A percentile compares a stretch with the other conserved stretches of the same genome.
These are phyloP conservation scores for Notiomystis cincta DNA, from an alignment of 2,113 vertebrate genomes.

Conservation along the genomic window DNA sequence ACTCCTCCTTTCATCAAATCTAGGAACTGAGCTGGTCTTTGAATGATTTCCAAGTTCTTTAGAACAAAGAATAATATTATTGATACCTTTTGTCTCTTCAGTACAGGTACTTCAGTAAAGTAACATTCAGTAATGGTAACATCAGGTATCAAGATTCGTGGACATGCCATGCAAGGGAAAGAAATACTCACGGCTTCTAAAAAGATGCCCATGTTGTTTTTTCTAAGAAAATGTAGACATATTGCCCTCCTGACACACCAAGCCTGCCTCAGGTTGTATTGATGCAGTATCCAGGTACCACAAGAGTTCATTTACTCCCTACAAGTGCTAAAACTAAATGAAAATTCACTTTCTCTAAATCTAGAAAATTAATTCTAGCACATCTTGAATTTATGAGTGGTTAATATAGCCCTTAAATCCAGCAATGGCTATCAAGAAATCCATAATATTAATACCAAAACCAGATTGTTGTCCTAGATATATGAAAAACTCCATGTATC, in stretches of 20 bases:
- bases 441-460: neutral
- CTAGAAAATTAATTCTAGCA: neutral
- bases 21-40: neutral
- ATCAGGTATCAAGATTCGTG: neutral
- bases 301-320: neutral
- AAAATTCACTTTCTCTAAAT: neutral
- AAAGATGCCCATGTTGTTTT: neutral
- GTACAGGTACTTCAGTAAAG: neutral
- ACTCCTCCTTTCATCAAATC: neutral
- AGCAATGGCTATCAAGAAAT: neutral
- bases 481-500: neutral
- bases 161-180: neutral
- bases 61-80: neutral
- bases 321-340: neutral
- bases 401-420: neutral
- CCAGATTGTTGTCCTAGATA: neutral
- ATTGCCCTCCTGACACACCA: neutral
- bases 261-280: neutral
- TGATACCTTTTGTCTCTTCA: neutral
- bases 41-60: neutral
- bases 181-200: neutral
- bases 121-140: neutral
- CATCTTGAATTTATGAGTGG: neutral
- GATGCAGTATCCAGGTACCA: neutral
- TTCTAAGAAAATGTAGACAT: neutral